Conservation (phyloP, 2,113 vertebrate genomes). For the Dinomys branickii region DNA sequence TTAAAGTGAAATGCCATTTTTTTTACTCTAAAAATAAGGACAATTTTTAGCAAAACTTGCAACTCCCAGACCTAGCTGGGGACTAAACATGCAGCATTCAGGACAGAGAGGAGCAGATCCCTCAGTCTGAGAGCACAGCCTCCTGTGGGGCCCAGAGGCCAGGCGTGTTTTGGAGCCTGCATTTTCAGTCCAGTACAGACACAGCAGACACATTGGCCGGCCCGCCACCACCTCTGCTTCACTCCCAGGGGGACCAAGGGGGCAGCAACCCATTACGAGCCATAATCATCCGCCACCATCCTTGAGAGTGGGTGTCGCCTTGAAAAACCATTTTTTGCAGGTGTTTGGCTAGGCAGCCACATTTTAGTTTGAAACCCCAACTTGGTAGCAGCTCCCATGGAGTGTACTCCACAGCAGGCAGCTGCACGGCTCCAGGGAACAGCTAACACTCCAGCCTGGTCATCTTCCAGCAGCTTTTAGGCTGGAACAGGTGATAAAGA, state of each 20-base stretch:
- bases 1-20: background rate
- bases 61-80: background rate
- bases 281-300: background rate
- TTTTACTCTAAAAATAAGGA: background rate
- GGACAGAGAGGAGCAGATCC: background rate
- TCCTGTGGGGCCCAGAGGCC: background rate
- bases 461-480: background rate
- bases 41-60: slow-evolving; percentile 8
- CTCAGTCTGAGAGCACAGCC: background rate
- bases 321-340: background rate
- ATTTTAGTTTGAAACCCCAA: background rate
- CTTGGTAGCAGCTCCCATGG: background rate
- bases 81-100: background rate
- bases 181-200: background rate
- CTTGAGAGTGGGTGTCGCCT: background rate
- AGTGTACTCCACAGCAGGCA: background rate
- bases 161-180: background rate
- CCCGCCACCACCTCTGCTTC: background rate
- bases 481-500: background rate
- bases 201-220: background rate
- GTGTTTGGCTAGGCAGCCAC: background rate
- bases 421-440: background rate
- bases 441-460: background rate
- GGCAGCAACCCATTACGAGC: background rate
- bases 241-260: background rate